Conservation (phyloP, 2,888 invertebrate genomes). For the Clitarchus hookeri region DNA sequence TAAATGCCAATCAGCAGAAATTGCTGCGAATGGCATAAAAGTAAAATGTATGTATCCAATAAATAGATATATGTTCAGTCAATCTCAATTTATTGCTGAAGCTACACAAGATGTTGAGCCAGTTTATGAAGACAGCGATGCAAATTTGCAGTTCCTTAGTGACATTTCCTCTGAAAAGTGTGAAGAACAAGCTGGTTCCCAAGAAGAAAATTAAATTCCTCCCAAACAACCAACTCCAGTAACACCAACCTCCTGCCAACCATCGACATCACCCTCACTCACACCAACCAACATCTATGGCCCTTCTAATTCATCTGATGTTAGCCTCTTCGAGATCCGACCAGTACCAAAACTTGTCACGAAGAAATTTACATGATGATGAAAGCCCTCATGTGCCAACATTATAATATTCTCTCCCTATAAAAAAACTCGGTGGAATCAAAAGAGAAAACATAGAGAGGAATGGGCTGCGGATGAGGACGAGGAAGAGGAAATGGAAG, state of each 20-base stretch:
- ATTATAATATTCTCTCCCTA: constrained; percentile 16
- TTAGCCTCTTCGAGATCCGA: neutral
- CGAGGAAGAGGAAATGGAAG: neutral
- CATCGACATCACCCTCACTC: neutral
- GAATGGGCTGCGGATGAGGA: neutral
- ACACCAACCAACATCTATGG: neutral
- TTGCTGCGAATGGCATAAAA: neutral
- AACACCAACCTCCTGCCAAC: neutral
- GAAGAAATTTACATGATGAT: neutral
- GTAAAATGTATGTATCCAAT: neutral
- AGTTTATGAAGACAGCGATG: neutral
- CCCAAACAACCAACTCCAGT: neutral
- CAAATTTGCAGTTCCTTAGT: too few species aligned
- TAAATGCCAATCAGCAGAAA: neutral
- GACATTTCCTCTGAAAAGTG: neutral
- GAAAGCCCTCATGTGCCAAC: neutral
- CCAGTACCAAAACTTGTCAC: neutral
- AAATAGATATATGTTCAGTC: neutral
- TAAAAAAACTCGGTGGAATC: neutral
- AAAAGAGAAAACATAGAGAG: neutral
- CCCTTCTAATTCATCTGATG: neutral
- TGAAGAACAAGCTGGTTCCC: neutral
- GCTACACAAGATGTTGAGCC: neutral
- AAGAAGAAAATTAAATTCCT: neutral
- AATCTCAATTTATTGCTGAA: neutral